These are phyloP conservation scores for Porites australiensis DNA, from an alignment of 64 coral and sea anemone genomes.

Conservation along the genomic window DNA sequence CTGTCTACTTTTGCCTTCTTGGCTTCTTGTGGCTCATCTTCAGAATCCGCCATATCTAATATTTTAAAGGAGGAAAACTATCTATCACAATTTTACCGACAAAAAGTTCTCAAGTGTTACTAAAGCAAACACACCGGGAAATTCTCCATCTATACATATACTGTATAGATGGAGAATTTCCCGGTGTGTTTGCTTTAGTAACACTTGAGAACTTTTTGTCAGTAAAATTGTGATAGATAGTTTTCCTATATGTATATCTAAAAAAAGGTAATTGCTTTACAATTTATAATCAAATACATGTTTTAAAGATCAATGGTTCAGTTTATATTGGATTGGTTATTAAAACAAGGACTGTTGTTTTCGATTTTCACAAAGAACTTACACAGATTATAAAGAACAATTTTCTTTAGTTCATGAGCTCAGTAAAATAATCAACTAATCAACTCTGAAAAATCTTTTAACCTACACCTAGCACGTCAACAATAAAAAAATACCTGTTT, in stretches of 20 bases:
- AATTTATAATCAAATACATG: conserved; percentile 3
- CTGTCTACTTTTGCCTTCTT: not conserved
- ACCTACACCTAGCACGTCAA: not conserved
- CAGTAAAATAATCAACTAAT: not conserved
- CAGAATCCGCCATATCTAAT: not conserved
- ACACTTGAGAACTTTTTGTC: conserved; percentile 1
- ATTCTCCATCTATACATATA: not conserved
- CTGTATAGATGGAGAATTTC: not conserved
- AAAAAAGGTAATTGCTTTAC: not conserved
- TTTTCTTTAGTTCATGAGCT: not conserved
- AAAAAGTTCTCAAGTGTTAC: conserved; percentile 1
- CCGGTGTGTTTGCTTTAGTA: not conserved
- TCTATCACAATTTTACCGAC: not conserved
- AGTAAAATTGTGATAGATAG: not conserved
- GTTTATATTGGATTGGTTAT: not conserved
- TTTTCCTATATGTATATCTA: not conserved
- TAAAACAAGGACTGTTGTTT: not conserved
- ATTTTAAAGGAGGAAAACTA: not conserved
- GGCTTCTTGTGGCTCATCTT: not conserved
- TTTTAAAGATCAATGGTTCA: not conserved
- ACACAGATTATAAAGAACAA: not conserved
- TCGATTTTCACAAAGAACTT: not conserved
- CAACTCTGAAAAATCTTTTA: not conserved
- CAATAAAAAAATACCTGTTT: not conserved
- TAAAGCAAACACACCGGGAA: not conserved